Conservation (phyloP, 2,797 vertebrate species). For the Telmatherina bonti region DNA sequence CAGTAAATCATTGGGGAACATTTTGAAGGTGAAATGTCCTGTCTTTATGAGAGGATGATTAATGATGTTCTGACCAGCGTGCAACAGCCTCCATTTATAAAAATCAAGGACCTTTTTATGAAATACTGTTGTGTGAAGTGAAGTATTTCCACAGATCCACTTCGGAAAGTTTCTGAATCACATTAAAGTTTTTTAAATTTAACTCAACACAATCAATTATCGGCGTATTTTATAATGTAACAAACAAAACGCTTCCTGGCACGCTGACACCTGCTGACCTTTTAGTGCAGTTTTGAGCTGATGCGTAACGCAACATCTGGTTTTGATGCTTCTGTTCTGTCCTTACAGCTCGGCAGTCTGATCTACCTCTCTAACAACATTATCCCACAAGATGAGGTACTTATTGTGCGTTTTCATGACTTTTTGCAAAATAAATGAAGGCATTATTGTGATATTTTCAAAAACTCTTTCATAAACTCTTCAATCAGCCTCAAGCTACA, state of each 20-base stretch:
- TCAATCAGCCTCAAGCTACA: conserved; percentile 64
- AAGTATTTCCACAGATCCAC: background rate
- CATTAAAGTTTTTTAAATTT: conserved; percentile 7
- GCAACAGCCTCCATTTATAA: background rate
- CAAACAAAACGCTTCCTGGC: background rate
- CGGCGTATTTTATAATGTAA: background rate
- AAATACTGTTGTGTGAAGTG: background rate
- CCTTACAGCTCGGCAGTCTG: conserved; percentile 89
- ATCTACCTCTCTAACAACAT: conserved; percentile 82
- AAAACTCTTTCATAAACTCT: background rate
- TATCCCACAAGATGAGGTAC: conserved; percentile 82
- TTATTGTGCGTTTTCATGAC: background rate
- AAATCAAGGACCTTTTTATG: conserved; percentile 2
- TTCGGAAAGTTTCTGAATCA: background rate
- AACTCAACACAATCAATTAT: background rate
- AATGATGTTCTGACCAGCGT: conserved; percentile 7
- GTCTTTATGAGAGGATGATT: background rate
- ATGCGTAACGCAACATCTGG: conserved; percentile 40
- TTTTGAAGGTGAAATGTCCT: background rate
- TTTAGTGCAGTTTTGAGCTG: background rate
- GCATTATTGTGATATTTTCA: background rate
- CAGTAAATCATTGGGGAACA: conserved; percentile 6
- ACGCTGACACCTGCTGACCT: background rate
- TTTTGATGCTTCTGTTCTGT: conserved; percentile 12
- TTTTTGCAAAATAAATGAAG: background rate